phyloP scores from a whole-genome alignment of 2,888 invertebrate species.

The Andrena bicolor region DNA sequence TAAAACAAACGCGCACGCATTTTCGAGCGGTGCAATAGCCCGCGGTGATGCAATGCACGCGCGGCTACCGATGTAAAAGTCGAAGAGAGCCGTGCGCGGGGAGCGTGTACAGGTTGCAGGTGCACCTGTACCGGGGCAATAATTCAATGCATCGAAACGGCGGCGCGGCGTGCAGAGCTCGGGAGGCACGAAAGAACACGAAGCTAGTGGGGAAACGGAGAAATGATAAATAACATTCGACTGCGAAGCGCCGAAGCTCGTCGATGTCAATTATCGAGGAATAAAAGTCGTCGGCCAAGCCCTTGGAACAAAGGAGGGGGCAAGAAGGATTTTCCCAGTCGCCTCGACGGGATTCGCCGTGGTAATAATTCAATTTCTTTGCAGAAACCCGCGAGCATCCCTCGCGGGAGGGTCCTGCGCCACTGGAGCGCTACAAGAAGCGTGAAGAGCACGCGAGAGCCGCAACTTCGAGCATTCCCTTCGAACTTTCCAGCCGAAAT shows the following conservation, averaged over 20 bases:
- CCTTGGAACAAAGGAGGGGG: constrained; percentile 15
- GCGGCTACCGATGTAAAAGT: constrained; percentile 31
- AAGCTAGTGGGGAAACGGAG: constrained; percentile 44
- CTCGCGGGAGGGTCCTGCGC: background rate
- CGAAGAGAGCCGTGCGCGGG: constrained; percentile 43
- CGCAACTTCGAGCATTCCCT: constrained; percentile 13
- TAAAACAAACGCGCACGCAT: constrained; percentile 4
- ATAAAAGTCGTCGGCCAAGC: constrained; percentile 23
- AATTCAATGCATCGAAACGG: constrained; percentile 65
- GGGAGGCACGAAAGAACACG: constrained; percentile 42
- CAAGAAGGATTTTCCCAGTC: background rate
- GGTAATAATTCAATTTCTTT: constrained; percentile 52
- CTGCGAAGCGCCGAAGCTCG: constrained; percentile 5
- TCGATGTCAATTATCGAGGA: constrained; percentile 47
- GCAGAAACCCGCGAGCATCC: background rate
- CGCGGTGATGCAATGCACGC: constrained; percentile 48
- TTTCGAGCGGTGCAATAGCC: constrained; percentile 39
- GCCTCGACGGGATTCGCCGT: background rate
- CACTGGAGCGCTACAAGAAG: constrained; percentile 12
- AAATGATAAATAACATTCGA: constrained; percentile 48
- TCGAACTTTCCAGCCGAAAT: constrained; percentile 31
- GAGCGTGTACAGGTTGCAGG: constrained; percentile 53
- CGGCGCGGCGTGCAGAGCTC: constrained; percentile 7
- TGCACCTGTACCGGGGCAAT: constrained; percentile 70
- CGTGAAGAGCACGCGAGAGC: background rate